Evolutionary conservation across 1,140 invertebrate species (phyloP).

Genomic region (Mya arenaria): DNA sequence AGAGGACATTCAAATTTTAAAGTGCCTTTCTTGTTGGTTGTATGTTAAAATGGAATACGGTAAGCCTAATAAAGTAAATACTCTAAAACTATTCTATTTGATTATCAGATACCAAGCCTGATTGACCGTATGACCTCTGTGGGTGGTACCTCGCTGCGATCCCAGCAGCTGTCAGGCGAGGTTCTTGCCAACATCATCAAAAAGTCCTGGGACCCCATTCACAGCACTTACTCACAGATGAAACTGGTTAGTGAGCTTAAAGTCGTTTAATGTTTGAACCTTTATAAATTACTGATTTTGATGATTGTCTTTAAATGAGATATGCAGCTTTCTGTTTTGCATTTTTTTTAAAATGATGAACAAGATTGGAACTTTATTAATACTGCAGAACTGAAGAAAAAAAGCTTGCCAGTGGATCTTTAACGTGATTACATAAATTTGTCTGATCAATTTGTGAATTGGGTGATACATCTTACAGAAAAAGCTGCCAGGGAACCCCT

Average conservation of each 20-base stretch:
- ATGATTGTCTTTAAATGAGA: no score
- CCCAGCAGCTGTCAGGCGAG: conserved; percentile 81
- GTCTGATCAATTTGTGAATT: no score
- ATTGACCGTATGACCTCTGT: conserved; percentile 88
- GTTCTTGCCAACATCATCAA: conserved; percentile 87
- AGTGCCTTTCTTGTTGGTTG: background rate
- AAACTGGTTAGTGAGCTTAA: conserved; percentile 83
- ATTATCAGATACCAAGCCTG: conserved; percentile 85
- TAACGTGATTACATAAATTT: background rate
- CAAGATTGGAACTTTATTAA: background rate
- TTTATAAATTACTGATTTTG: no score
- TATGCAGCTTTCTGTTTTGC: background rate
- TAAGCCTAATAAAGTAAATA: no score
- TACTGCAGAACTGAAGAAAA: background rate
- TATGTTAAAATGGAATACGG: conserved; percentile 14
- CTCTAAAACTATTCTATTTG: no score
- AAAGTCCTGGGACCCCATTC: conserved; percentile 89
- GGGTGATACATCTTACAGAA: conserved; percentile 83
- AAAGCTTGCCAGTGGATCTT: background rate
- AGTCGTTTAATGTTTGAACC: no score
- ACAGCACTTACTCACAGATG: conserved; percentile 82
- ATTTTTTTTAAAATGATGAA: background rate
- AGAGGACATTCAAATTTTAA: no score
- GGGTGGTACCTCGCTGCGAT: conserved; percentile 63
- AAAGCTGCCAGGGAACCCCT: conserved; percentile 88